A percentile compares a stretch with the other conserved stretches of the same genome.
Conservation (phyloP, 2,797 vertebrate species). For the Myotis pilosus region DNA sequence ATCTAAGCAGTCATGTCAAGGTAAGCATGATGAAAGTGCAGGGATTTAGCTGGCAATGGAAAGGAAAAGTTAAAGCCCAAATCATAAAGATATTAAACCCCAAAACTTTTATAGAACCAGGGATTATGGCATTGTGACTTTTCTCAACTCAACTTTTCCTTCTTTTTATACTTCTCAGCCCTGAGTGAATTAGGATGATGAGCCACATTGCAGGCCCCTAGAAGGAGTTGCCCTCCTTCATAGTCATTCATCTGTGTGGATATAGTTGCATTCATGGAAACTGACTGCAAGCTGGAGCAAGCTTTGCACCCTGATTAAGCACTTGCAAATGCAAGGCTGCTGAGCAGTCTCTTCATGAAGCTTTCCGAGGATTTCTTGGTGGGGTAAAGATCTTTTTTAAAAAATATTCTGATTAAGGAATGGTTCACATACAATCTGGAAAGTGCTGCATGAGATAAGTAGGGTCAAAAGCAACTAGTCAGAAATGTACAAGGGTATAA, state of each 20-base stretch:
- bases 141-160: neutral
- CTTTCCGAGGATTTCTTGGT: conserved; percentile 16
- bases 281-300: neutral
- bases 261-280: neutral
- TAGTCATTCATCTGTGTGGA: neutral
- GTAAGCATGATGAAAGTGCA: neutral
- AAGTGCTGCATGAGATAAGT: conserved; percentile 42
- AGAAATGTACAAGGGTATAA: conserved; percentile 47
- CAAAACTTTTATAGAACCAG: conserved; percentile 7
- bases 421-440: conserved; percentile 52
- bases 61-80: conserved; percentile 34
- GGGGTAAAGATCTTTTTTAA: conserved; percentile 35
- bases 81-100: neutral
- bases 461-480: conserved; percentile 54
- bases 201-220: neutral
- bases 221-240: neutral
- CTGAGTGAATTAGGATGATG: conserved; percentile 2
- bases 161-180: neutral
- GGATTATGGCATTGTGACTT: neutral
- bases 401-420: conserved; percentile 54
- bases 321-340: conserved; percentile 42
- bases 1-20: conserved; percentile 8
- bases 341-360: conserved; percentile 33
- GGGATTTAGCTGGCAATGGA: neutral
- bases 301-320: conserved; percentile 5